Base-by-base conservation (phyloP, 2,888 invertebrate species). In the Cephus spinipes region DNA sequence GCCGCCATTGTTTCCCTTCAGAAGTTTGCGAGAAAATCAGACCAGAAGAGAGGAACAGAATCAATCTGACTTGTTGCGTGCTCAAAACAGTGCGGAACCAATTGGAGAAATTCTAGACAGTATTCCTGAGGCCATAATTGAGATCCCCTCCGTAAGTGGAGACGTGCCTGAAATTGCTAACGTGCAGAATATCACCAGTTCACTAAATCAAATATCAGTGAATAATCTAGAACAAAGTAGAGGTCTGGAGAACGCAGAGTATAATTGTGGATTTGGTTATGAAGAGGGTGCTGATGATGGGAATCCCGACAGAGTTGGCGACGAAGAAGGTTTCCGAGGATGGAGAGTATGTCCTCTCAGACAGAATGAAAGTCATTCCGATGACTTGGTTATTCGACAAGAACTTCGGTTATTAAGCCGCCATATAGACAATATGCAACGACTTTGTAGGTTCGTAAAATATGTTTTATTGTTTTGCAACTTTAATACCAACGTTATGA, bases 351-450 rank as follows among this genome's bases (percentile, higher is more conserved):
- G 55, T 9, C 69, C 76, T 15, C 35, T 30, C 23, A 69, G 33
- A 6, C 69, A 76, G n/a, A 79, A 71, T 23, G 71, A 33, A 71
- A n/a, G 23, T 11, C 12, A 71, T 71, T 30, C 71, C 71, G 71
- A 71, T 71, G 77, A 74, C 71, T 40, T 84, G 11, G 83, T 87
- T 36, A 86, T 90, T 68, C 83, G 89, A 32, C 86, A 87, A 77
- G 89, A 88, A 6, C 86, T 91, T 77, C 87, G 87, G 76, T 81
- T 91, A 40, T 86, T 92, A 34, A 88, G 89, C 76, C 83, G 89
- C 40, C 90, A 91, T 74, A 90, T 91, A 36, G 90, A 90, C 77
- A 89, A 90, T 77, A 90, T 91, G 89, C 89, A 90, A 75, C 84
- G 90, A 73, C 85, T 90, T 23, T 91, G 90, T 85, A 86, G 89